These are phyloP conservation scores for Penaeus indicus DNA, from an alignment of 1,140 invertebrate species.

Conservation along the genomic window DNA sequence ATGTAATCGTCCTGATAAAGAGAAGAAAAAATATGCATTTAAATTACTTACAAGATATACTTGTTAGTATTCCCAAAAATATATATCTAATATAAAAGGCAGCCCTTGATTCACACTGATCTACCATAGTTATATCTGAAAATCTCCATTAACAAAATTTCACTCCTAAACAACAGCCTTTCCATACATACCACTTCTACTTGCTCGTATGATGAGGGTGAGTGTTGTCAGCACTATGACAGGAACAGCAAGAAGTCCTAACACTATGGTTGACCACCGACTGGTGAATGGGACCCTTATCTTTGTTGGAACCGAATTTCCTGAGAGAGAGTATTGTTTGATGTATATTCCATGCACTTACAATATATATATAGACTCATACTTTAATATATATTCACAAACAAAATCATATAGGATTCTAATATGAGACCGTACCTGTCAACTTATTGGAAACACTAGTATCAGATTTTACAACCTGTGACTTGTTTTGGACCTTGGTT, in stretches of 20 bases:
- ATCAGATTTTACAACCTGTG: no score
- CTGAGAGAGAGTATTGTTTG: no score
- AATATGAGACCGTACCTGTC: no score
- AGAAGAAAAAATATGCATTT: background rate
- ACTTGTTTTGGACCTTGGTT: no score
- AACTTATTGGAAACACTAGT: no score
- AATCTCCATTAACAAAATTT: background rate
- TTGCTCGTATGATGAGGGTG: slow-evolving; percentile 58
- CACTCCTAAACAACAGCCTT: background rate
- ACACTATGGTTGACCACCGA: slow-evolving; percentile 63
- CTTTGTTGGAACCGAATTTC: background rate
- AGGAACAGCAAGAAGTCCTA: slow-evolving; percentile 61
- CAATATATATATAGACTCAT: no score
- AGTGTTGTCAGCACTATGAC: slow-evolving; percentile 61
- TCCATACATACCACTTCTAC: slow-evolving; percentile 31
- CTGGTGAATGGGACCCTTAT: background rate
- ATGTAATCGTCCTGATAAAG: slow-evolving; percentile 49
- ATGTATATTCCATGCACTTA: no score
- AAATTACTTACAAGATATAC: background rate
- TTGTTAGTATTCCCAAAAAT: background rate
- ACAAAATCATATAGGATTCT: no score
- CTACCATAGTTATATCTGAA: slow-evolving; percentile 5
- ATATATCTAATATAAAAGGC: background rate
- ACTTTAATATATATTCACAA: no score
- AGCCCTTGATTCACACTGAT: no score